These are phyloP conservation scores for Urosaurus nigricauda DNA, from an alignment of 2,797 vertebrate genomes.

Conservation along the genomic window DNA sequence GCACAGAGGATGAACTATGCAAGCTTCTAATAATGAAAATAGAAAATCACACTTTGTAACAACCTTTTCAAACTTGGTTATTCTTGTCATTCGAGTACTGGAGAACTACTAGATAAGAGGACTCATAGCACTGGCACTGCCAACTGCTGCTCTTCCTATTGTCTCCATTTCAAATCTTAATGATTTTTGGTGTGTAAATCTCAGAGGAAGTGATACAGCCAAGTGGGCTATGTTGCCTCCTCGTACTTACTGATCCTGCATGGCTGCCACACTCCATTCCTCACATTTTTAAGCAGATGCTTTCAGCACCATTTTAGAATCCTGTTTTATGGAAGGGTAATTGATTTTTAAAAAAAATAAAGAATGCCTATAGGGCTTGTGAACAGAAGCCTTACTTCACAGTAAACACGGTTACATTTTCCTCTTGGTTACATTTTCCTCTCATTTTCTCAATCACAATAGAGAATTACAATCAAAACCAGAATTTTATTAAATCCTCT, in stretches of 20 bases:
- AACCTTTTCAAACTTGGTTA: slow-evolving; percentile 13
- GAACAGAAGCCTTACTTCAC: not conserved
- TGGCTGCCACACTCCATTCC: not conserved
- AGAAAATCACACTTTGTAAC: slow-evolving; percentile 19
- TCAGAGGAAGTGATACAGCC: not conserved
- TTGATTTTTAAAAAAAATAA: not conserved
- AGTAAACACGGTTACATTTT: not conserved
- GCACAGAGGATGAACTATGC: not conserved
- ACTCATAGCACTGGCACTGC: not conserved
- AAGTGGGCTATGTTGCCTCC: not conserved
- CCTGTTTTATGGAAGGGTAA: not conserved
- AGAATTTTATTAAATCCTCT: too few relatives aligned
- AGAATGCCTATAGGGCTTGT: too few relatives aligned
- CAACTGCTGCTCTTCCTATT: not conserved
- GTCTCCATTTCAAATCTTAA: not conserved
- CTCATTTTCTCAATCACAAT: too few relatives aligned
- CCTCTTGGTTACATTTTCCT: too few relatives aligned
- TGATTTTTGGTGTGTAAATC: not conserved
- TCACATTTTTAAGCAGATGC: not conserved
- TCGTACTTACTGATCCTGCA: not conserved
- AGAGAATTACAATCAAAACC: too few relatives aligned
- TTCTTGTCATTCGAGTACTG: not conserved
- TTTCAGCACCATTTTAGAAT: not conserved
- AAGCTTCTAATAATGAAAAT: slow-evolving; percentile 3
- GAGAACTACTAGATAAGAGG: not conserved